phyloP scores from a whole-genome alignment of 2,113 vertebrate species.

The Crotalus tigris region DNA sequence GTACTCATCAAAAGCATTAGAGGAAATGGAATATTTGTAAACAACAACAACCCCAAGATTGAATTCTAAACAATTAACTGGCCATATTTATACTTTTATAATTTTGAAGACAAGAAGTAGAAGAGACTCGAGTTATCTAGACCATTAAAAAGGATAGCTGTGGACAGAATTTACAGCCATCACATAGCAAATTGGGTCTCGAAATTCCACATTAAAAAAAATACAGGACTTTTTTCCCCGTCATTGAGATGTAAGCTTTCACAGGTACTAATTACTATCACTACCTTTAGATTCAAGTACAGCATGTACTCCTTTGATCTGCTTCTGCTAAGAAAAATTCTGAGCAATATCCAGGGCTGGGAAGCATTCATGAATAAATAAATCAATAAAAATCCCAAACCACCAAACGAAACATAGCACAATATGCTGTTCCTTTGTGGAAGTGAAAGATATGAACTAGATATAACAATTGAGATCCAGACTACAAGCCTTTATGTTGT shows the following conservation, averaged over 20 bases:
- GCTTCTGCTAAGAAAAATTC: not conserved
- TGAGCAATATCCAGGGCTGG: not conserved
- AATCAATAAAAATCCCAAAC: not conserved
- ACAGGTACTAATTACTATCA: not conserved
- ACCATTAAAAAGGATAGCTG: not conserved
- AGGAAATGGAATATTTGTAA: not conserved
- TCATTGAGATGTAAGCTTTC: conserved; percentile 1
- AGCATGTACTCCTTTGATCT: conserved; percentile 10
- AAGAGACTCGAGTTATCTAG: not conserved
- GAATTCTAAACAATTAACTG: not conserved
- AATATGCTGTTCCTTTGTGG: not conserved
- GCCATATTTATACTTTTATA: not conserved
- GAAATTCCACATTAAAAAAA: not conserved
- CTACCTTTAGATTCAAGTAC: not conserved
- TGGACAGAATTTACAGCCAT: not conserved
- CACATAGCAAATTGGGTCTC: not conserved
- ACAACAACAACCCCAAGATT: not conserved
- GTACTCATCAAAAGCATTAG: not conserved
- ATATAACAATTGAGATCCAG: conserved; percentile 7
- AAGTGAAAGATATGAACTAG: conserved; percentile 6
- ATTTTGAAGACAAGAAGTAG: not conserved
- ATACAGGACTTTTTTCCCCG: not conserved
- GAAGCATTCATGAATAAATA: conserved; percentile 12
- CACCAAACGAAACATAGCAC: not conserved
- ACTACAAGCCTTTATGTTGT: not conserved